phyloP scores from a whole-genome alignment of 1,140 invertebrate genomes.

The Megalopta genalis region DNA sequence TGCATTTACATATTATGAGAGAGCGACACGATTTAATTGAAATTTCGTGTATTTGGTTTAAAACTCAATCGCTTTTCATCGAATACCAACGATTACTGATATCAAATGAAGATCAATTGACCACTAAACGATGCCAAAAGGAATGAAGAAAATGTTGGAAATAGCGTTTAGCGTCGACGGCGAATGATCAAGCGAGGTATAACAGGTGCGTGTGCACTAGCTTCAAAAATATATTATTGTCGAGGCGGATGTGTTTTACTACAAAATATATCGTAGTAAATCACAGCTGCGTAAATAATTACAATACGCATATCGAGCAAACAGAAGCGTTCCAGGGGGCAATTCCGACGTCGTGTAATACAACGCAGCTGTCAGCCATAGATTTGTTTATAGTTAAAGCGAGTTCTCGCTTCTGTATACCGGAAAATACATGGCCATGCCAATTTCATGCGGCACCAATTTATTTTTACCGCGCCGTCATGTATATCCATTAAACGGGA shows the following conservation, averaged over 20 bases:
- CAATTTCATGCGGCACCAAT: constrained; percentile 54
- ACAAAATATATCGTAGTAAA: constrained; percentile 36
- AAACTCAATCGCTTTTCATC: constrained; percentile 6
- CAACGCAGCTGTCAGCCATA: constrained; percentile 46
- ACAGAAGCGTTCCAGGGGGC: constrained; percentile 31
- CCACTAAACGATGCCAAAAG: neutral
- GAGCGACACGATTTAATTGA: neutral
- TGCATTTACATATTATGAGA: neutral
- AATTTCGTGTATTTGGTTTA: neutral
- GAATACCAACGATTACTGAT: constrained; percentile 26
- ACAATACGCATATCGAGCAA: constrained; percentile 27
- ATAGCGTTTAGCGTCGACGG: neutral
- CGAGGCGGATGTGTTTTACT: constrained; percentile 18
- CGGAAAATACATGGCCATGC: constrained; percentile 23
- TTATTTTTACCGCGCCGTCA: constrained; percentile 47
- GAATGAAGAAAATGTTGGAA: neutral
- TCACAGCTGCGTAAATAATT: constrained; percentile 58
- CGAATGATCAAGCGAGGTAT: constrained; percentile 4
- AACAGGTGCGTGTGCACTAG: neutral
- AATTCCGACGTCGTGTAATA: constrained; percentile 38
- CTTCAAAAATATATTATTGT: constrained; percentile 34
- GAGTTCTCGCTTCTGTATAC: constrained; percentile 27
- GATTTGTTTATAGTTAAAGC: constrained; percentile 57
- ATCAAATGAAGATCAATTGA: constrained; percentile 6
- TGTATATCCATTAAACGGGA: constrained; percentile 19